Percentiles rank a stretch among this genome's conserved stretches.
Evolutionary conservation across 1,140 invertebrate species (phyloP).

Genomic region (Listronotus bonariensis): DNA sequence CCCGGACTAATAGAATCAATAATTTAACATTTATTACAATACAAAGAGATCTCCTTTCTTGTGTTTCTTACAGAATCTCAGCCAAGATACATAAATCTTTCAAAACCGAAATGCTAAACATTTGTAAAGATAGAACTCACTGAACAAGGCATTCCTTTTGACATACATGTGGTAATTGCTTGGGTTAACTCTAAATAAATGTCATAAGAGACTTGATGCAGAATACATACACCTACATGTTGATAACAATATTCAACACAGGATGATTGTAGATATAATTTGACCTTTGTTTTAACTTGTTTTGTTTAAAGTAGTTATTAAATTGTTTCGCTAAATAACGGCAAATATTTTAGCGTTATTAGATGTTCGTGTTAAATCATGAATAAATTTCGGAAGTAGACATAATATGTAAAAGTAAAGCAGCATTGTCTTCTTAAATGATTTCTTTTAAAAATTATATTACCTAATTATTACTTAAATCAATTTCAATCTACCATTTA

Average conservation of each 20-base stretch:
- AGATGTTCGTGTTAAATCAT: not conserved
- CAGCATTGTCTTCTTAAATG: too few species aligned
- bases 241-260: conserved; percentile 16
- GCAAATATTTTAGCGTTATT: not conserved
- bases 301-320: conserved; percentile 18
- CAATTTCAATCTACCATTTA: too few species aligned
- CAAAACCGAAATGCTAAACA: conserved; percentile 16
- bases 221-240: conserved; percentile 32
- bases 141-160: conserved; percentile 33
- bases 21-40: too few species aligned
- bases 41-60: too few species aligned
- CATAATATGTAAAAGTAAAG: too few species aligned
- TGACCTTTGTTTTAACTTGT: conserved; percentile 28
- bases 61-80: too few species aligned
- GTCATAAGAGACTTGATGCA: conserved; percentile 37
- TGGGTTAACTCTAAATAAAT: conserved; percentile 16
- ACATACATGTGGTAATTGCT: conserved; percentile 21
- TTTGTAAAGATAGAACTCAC: conserved; percentile 14
- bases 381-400: not conserved
- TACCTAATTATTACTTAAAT: too few species aligned
- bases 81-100: conserved; percentile 24
- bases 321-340: conserved; percentile 10
- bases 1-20: too few species aligned
- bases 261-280: conserved; percentile 25
- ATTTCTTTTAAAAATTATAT: too few species aligned